Evolutionary conservation across 1,140 invertebrate genomes (phyloP), one percentile per base, ranked within the genome.

Genomic region (Oryzaephilus surinamensis): DNA sequence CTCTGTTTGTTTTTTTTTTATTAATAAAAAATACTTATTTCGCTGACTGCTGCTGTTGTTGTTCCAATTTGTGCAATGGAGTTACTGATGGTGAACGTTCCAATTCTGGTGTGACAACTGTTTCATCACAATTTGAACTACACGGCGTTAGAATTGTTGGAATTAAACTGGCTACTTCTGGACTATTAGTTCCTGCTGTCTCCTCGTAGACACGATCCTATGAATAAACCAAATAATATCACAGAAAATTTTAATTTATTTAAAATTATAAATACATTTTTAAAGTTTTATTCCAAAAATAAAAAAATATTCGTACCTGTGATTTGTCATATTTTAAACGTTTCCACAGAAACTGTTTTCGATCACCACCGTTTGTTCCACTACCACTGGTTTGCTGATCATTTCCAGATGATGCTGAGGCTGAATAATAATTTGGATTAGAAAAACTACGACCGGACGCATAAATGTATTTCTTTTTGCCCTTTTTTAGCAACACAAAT

Each of bases 391-490:
- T 51, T 49, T 19, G 35, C 53, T 32, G 64, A 32, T 59, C 55
- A 35, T 48, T 46, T 23, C 48, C 42, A 10, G 76, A 75, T 10
- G 23, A n/a, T n/a, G n/a, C n/a, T n/a, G n/a, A n/a, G n/a, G n/a
- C n/a, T n/a, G 74, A 72, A 48, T 76, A 79, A 51, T 86, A 86
- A 51, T 82, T 84, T 1, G 82, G 83, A 67, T 86, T 86, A 1
- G 80, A 77, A 57, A 83, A 85, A 26, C 74, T 77, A 38, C 76
- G 66, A 34, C 77, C 66, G 23, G 23, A 8, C 6, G 66, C 65
- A 28, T 73, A 71, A 12, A 69, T 56, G 39, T 76, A 72, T 30
- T 74, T 73, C 49, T 75, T 71, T 41, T 71, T 73, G 21, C 66
- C 67, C 47, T 64, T 68, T 43, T 70, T 67, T n/a, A 68, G 66